Evolutionary conservation across 1,140 invertebrate genomes (phyloP).

Genomic region (Hesperophylax magnus): DNA sequence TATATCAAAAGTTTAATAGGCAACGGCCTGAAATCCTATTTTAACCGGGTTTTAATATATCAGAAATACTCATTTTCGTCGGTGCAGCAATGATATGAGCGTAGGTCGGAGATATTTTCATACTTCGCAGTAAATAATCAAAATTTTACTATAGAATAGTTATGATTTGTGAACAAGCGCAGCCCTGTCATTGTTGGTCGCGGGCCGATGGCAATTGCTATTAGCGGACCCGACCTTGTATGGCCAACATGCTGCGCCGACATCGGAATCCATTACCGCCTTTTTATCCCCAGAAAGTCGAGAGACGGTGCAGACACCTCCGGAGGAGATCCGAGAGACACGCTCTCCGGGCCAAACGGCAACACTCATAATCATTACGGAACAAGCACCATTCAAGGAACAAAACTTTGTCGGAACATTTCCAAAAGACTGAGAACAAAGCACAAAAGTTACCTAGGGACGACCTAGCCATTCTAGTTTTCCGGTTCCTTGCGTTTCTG

Average conservation of each 20-base stretch:
- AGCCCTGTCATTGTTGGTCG: conserved; percentile 8
- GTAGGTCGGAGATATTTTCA: no score
- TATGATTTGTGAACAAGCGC: neutral
- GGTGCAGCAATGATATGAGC: no score
- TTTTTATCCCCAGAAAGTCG: conserved; percentile 27
- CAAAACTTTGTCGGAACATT: conserved; percentile 37
- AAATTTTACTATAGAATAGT: no score
- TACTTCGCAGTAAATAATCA: no score
- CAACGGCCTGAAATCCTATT: no score
- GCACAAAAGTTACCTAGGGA: conserved; percentile 16
- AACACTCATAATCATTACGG: conserved; percentile 8
- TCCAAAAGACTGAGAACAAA: conserved; percentile 44
- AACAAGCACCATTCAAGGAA: conserved; percentile 3
- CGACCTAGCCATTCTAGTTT: conserved; percentile 48
- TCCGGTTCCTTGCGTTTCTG: conserved; percentile 49
- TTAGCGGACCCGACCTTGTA: conserved; percentile 36
- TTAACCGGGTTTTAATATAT: no score
- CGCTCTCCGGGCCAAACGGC: conserved; percentile 2
- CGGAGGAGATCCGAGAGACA: conserved; percentile 2
- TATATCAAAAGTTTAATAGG: no score
- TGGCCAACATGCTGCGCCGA: conserved; percentile 31
- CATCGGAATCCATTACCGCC: conserved; percentile 32
- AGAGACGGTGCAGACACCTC: neutral
- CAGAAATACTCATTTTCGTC: no score
- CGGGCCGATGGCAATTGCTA: neutral